These are phyloP conservation scores for Hydraecia micacea DNA, from an alignment of 2,888 invertebrate species.

Conservation along the genomic window DNA sequence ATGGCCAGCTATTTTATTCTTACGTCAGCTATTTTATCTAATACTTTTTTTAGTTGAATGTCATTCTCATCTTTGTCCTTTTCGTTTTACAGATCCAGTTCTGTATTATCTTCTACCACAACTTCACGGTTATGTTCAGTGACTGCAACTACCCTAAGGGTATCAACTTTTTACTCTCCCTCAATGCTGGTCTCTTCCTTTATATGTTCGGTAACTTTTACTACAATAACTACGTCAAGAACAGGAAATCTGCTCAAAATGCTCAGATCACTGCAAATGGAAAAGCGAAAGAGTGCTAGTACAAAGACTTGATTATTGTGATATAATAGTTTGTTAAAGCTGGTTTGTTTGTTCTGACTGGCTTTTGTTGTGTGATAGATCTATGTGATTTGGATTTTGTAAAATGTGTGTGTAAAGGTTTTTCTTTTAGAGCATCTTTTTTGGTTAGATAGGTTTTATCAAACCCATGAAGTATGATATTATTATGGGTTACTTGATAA, in stretches of 20 bases:
- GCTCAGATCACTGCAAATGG: slow-evolving; percentile 65
- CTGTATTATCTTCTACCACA: slow-evolving; percentile 93
- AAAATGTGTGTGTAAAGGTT: slow-evolving; percentile 1
- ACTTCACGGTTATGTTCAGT: slow-evolving; percentile 91
- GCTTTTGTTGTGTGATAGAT: slow-evolving; percentile 47
- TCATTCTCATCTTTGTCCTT: neutral
- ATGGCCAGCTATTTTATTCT: neutral
- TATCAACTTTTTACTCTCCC: slow-evolving; percentile 91
- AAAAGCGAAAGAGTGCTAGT: slow-evolving; percentile 82
- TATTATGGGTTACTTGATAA: neutral
- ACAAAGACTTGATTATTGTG: slow-evolving; percentile 63
- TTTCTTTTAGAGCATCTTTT: slow-evolving; percentile 8
- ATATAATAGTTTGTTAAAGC: slow-evolving; percentile 27
- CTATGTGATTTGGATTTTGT: slow-evolving; percentile 33
- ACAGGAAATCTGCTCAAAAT: slow-evolving; percentile 49
- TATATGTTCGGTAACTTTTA: slow-evolving; percentile 95
- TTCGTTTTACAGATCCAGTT: slow-evolving; percentile 90
- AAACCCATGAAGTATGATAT: neutral
- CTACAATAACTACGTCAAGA: slow-evolving; percentile 91
- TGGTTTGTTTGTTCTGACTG: slow-evolving; percentile 1
- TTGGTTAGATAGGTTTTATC: neutral
- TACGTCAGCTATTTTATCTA: neutral
- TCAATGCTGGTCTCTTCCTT: slow-evolving; percentile 93
- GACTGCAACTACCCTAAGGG: slow-evolving; percentile 93
- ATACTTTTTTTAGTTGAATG: neutral